Conservation (phyloP, 2,113 vertebrate species). For the Empidonax alnorum region DNA sequence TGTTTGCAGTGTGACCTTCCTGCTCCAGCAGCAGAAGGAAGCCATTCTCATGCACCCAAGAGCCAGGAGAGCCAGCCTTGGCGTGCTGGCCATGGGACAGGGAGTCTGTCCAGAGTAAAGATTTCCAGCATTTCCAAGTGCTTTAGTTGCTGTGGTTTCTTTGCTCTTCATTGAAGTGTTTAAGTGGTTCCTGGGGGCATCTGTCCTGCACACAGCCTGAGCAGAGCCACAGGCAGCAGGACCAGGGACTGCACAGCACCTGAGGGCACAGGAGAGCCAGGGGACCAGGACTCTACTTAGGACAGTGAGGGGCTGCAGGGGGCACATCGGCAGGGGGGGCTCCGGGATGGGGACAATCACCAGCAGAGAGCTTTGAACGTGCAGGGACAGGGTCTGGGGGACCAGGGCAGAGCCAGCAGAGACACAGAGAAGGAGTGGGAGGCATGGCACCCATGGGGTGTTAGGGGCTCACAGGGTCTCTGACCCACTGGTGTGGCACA, state of each 20-base stretch:
- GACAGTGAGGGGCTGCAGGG: neutral
- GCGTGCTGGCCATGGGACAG: accelerated
- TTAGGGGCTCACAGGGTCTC: neutral
- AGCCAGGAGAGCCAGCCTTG: neutral
- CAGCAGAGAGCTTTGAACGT: neutral
- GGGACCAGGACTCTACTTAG: accelerated
- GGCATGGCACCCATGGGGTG: accelerated
- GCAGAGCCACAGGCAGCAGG: neutral
- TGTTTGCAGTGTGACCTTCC: neutral
- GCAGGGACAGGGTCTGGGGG: accelerated
- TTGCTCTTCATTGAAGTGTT: neutral
- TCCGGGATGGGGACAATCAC: neutral
- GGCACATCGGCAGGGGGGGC: neutral
- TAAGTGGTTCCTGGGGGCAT: neutral
- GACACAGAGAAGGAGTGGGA: accelerated
- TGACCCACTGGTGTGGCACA: neutral
- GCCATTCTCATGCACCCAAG: accelerated
- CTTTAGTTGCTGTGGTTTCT: neutral
- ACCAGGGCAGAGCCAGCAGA: neutral
- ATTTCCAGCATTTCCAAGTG: neutral
- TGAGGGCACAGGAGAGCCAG: accelerated
- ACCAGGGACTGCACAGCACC: neutral
- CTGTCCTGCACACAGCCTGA: neutral
- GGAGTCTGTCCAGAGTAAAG: neutral
- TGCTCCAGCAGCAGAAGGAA: neutral